These are phyloP conservation scores for Sipha maydis DNA, from an alignment of 2,888 invertebrate genomes.

Conservation along the genomic window DNA sequence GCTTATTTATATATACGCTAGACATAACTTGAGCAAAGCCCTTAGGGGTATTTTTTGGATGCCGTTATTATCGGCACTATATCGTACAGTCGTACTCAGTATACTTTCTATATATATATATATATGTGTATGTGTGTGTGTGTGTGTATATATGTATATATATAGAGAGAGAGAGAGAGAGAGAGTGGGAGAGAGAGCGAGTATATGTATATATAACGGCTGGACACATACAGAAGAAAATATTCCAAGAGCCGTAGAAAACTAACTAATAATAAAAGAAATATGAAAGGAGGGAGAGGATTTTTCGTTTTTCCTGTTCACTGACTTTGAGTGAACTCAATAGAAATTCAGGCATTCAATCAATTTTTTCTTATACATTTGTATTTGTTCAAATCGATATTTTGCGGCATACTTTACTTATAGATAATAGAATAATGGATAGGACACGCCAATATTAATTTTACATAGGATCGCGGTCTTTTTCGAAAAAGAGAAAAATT, in stretches of 20 bases:
- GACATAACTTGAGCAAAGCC: conserved; percentile 36
- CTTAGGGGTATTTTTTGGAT: conserved; percentile 44
- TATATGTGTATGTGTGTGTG: no score
- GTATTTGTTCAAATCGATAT: conserved; percentile 34
- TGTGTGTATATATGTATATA: no score
- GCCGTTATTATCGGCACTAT: conserved; percentile 33
- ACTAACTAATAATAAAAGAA: conserved; percentile 58
- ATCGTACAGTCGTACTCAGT: background rate
- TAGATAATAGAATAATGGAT: no score
- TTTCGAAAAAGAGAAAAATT: no score
- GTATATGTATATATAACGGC: conserved; percentile 1
- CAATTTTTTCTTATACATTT: conserved; percentile 9
- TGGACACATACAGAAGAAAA: conserved; percentile 29
- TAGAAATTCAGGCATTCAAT: conserved; percentile 48
- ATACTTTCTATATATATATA: no score
- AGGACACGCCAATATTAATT: no score
- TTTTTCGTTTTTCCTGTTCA: conserved; percentile 56
- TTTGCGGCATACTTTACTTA: background rate
- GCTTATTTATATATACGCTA: conserved; percentile 31
- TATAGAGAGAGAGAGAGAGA: no score
- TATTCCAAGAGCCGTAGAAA: conserved; percentile 52
- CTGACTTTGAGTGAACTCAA: conserved; percentile 26
- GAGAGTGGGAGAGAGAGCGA: no score
- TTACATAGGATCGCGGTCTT: no score
- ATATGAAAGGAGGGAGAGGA: conserved; percentile 41